These are phyloP conservation scores for Hemicordylus capensis DNA, from an alignment of 2,113 vertebrate species.

Conservation along the genomic window DNA sequence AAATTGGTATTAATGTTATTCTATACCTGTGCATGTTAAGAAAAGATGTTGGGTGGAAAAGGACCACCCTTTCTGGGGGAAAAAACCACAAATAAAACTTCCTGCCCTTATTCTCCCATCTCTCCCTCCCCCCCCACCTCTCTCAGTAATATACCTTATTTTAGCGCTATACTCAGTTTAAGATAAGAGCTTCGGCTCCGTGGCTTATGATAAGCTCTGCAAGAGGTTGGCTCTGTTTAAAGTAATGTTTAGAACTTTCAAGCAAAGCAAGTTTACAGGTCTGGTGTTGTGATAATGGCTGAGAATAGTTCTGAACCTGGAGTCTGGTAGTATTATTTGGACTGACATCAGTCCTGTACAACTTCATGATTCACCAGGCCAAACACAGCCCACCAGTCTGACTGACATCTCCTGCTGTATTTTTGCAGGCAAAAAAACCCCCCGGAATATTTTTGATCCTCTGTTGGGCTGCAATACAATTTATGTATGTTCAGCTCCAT, in stretches of 20 bases:
- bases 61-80: background rate
- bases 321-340: background rate
- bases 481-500: background rate
- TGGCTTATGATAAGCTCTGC: constrained; percentile 15
- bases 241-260: background rate
- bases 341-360: background rate
- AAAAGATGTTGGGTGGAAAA: background rate
- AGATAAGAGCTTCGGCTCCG: constrained; percentile 1
- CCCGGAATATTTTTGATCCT: background rate
- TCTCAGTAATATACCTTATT: background rate
- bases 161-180: background rate
- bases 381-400: background rate
- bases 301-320: background rate
- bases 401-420: background rate
- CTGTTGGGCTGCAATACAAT: background rate
- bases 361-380: background rate
- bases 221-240: background rate
- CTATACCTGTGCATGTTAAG: background rate
- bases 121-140: background rate
- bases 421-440: background rate
- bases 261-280: background rate
- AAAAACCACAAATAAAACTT: background rate
- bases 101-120: background rate
- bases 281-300: background rate
- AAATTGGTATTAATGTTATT: background rate